Conservation (phyloP, 2,113 vertebrate species). For the Synodontis membranacea region DNA sequence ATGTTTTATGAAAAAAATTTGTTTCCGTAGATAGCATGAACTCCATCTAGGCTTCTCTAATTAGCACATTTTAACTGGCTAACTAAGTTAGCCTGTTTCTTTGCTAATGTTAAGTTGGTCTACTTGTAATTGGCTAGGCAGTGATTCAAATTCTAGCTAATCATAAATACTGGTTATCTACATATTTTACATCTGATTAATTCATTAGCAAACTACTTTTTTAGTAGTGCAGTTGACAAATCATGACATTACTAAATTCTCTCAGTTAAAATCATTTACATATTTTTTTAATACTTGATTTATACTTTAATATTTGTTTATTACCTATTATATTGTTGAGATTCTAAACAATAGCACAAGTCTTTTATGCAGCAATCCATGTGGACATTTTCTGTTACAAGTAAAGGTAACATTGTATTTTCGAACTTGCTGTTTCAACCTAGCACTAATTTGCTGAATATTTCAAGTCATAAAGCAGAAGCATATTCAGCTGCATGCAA, state of each 20-base stretch:
- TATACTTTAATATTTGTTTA: too few relatives aligned
- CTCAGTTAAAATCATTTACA: neutral
- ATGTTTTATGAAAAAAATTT: too few relatives aligned
- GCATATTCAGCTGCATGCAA: neutral
- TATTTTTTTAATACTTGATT: neutral
- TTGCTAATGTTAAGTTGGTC: neutral
- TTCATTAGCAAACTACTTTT: neutral
- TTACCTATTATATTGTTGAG: too few relatives aligned
- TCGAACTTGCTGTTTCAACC: neutral
- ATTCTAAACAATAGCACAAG: neutral
- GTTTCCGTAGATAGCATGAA: neutral
- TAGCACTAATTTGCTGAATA: neutral
- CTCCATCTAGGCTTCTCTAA: neutral
- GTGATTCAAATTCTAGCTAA: neutral
- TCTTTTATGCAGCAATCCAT: neutral
- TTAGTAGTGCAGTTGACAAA: neutral
- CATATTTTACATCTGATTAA: neutral
- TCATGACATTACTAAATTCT: neutral
- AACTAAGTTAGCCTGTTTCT: neutral
- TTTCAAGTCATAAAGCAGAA: neutral
- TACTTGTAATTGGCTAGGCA: neutral
- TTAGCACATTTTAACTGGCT: neutral
- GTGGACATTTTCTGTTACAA: neutral
- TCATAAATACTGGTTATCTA: neutral
- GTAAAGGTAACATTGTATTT: neutral